Base-by-base conservation (phyloP, 2,113 vertebrate genomes). In the Lampris megalopsis region DNA sequence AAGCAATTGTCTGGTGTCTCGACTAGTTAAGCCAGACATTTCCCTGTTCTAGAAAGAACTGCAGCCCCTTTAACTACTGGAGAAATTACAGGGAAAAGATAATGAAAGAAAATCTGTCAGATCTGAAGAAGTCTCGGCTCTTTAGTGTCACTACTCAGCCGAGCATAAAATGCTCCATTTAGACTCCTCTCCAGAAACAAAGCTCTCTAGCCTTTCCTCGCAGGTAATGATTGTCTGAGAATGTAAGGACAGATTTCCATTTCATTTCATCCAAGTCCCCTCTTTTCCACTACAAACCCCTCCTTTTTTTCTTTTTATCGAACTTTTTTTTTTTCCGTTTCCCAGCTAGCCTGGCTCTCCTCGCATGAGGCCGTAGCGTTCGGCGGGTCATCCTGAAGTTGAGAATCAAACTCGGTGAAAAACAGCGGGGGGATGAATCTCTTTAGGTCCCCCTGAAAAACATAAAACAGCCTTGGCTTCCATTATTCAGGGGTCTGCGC, bases 51-150 rank as follows among this genome's bases (percentile, higher is more conserved):
- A 70, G 77, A 82, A 91, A 88, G 73, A 89, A 81, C 68, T 43
- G 63, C 43, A 65, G 76, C 40, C 73, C 68, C 63, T 68, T 79
- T 86, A 81, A 92, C 86, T 79, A 74, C 81, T 73, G 72, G 52
- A 85, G 73, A 86, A 89, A 93, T 90, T 91, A 91, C 58, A 73
- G 78, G 62, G 79, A 75, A 80, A 86, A 80, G 70, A 89, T 88
- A 89, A 92, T 91, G 77, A 92, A 91, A 86, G 86, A 86, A 91
- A 90, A 90, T 89, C 82, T 91, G 88, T 89, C 81, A 87, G 80
- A 87, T 92, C 84, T 90, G 86, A 87, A 83, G 75, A 86, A 88
- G 84, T 73, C 77, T 83, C 73, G 49, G 86, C 84, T 82, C 86
- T 90, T 87, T 83, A 89, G 86, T 90, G 86, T 89, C 88, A 84